Conservation (phyloP, 2,113 vertebrate species). For the Ceyx cyanopectus region DNA sequence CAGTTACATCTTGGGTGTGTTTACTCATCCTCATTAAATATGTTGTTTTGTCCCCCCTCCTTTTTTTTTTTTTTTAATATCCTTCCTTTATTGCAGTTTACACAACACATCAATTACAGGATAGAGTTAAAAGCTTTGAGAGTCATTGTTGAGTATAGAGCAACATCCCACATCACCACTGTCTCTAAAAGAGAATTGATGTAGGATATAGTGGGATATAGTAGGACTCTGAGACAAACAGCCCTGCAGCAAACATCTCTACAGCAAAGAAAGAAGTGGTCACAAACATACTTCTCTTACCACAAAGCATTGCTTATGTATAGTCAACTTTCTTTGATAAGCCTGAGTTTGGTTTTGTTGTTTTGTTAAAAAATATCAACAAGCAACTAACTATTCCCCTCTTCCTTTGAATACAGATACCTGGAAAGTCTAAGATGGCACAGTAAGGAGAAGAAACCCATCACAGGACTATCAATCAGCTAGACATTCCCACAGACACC, state of each 20-base stretch:
- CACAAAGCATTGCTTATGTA: not conserved
- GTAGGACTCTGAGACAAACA: not conserved
- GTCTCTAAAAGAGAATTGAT: not conserved
- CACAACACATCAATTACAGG: conserved; percentile 34
- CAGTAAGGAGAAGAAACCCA: not conserved
- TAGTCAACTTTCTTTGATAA: not conserved
- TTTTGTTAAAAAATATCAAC: not conserved
- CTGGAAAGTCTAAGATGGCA: not conserved
- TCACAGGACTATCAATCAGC: not conserved
- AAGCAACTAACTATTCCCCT: not conserved
- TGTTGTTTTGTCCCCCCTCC: not conserved
- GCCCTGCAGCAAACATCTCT: not conserved
- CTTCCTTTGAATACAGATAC: not conserved
- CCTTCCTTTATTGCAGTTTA: conserved; percentile 50
- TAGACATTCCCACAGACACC: not conserved
- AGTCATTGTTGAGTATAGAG: not conserved
- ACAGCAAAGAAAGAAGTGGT: not conserved
- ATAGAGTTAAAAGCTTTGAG: conserved; percentile 38
- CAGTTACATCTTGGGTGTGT: conserved; percentile 75
- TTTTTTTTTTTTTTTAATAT: not conserved
- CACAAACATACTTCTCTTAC: not conserved
- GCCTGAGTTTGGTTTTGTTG: not conserved
- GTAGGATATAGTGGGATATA: not conserved
- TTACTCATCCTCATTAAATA: conserved; percentile 72
- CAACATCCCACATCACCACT: not conserved